Evolutionary conservation across 2,888 invertebrate genomes (phyloP).

Genomic region (Brenthis daphne): DNA sequence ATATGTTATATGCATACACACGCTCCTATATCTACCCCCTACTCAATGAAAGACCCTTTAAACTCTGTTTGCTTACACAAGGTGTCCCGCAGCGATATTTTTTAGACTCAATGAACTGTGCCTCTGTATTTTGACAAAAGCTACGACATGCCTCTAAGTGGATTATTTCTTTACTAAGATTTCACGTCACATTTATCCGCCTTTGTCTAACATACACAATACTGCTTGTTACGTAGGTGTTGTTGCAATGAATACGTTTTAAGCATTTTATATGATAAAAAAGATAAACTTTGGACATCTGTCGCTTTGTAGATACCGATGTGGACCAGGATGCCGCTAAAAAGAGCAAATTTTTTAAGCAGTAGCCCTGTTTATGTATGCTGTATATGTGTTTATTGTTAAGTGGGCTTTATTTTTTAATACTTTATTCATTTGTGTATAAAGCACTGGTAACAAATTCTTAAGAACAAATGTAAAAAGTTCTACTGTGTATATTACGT

Average conservation of each 20-base stretch:
- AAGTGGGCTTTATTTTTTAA: constrained; percentile 18
- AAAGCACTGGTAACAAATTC: neutral
- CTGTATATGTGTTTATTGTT: constrained; percentile 1
- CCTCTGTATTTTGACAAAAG: constrained; percentile 69
- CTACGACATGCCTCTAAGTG: constrained; percentile 78
- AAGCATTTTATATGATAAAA: constrained; percentile 63
- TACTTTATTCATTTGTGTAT: neutral
- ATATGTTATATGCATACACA: neutral
- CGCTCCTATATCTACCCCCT: neutral
- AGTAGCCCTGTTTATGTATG: neutral
- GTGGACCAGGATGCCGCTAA: constrained; percentile 41
- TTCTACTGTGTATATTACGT: too few species aligned
- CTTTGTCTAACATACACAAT: constrained; percentile 67
- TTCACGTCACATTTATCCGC: constrained; percentile 76
- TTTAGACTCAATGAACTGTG: constrained; percentile 76
- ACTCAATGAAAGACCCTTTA: constrained; percentile 44
- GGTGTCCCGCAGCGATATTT: constrained; percentile 72
- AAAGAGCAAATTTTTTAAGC: constrained; percentile 56
- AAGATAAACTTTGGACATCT: constrained; percentile 68
- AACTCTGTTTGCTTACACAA: constrained; percentile 68
- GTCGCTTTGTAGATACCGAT: constrained; percentile 63
- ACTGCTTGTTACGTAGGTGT: constrained; percentile 74
- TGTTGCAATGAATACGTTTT: constrained; percentile 65
- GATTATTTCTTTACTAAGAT: constrained; percentile 71
- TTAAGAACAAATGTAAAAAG: constrained; percentile 1